A percentile compares a stretch with the other conserved stretches of the same genome.
Conservation (phyloP, 2,797 vertebrate genomes). For the Oceanodroma leucorhoa region DNA sequence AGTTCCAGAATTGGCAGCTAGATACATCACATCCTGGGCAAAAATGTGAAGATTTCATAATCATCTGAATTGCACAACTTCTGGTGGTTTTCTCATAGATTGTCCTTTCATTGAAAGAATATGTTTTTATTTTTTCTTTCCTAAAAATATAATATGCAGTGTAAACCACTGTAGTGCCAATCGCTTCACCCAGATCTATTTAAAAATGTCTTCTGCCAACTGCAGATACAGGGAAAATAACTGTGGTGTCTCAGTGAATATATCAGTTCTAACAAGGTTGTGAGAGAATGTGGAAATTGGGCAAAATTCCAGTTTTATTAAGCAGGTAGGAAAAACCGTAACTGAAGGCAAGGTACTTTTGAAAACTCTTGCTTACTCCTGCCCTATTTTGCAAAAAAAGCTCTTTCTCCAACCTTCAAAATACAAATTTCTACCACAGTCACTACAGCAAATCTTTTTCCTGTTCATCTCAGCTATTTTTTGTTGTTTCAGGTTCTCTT, state of each 20-base stretch:
- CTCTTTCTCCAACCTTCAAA: neutral
- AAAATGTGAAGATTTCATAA: slow-evolving; percentile 52
- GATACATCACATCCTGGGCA: neutral
- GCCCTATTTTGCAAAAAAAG: neutral
- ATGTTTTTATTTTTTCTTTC: slow-evolving; percentile 20
- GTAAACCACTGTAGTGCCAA: neutral
- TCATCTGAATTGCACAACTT: slow-evolving; percentile 26
- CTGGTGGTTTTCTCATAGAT: neutral
- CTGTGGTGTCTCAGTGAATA: neutral
- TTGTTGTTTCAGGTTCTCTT: neutral
- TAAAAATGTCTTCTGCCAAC: neutral
- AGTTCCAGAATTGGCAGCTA: slow-evolving; percentile 24
- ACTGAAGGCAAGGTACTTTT: neutral
- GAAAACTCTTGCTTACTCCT: neutral
- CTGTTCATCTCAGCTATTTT: neutral
- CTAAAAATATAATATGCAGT: neutral
- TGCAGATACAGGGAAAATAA: neutral
- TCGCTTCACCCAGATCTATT: slow-evolving; percentile 19
- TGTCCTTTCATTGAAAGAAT: slow-evolving; percentile 41
- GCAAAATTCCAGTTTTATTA: neutral
- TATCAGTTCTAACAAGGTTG: neutral
- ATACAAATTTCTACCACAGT: neutral
- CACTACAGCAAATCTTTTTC: neutral
- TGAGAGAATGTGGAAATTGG: neutral
- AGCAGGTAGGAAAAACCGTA: neutral